These are phyloP conservation scores for Bucco capensis DNA, from an alignment of 2,113 vertebrate genomes.

Conservation along the genomic window DNA sequence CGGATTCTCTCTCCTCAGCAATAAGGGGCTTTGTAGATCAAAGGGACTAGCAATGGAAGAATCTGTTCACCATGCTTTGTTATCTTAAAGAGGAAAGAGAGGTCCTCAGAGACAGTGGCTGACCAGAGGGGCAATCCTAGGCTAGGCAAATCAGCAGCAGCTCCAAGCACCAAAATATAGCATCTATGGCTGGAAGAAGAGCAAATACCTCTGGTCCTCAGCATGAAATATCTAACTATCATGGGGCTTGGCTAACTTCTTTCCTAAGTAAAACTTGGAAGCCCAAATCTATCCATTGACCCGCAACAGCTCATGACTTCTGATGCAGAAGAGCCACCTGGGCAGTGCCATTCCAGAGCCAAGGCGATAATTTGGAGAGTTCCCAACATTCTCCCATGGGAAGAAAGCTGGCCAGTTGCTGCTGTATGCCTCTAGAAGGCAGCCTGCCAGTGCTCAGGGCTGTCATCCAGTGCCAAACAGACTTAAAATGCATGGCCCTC, in stretches of 20 bases:
- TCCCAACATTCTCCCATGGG: constrained; percentile 2
- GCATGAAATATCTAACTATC: not conserved
- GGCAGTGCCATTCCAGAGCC: not conserved
- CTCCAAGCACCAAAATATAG: not conserved
- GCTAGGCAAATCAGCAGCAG: not conserved
- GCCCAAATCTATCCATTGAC: not conserved
- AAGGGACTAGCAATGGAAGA: not conserved
- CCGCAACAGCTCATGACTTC: not conserved
- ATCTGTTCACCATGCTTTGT: not conserved
- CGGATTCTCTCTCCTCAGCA: not conserved
- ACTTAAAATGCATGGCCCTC: not conserved
- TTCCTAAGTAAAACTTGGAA: not conserved
- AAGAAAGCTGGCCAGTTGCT: constrained; percentile 43
- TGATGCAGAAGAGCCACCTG: constrained; percentile 32
- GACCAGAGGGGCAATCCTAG: not conserved
- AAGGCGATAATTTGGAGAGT: not conserved
- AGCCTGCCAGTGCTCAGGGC: not conserved
- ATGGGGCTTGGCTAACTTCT: not conserved
- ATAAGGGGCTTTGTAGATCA: not conserved
- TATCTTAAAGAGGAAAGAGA: not conserved
- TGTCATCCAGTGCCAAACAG: not conserved
- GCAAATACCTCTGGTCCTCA: not conserved
- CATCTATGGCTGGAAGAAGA: not conserved
- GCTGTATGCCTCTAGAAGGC: constrained; percentile 6
- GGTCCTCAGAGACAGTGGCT: not conserved